A percentile compares a stretch with the other conserved stretches of the same genome.
Conservation (phyloP, 2,113 vertebrate species). For the Daubentonia madagascariensis region DNA sequence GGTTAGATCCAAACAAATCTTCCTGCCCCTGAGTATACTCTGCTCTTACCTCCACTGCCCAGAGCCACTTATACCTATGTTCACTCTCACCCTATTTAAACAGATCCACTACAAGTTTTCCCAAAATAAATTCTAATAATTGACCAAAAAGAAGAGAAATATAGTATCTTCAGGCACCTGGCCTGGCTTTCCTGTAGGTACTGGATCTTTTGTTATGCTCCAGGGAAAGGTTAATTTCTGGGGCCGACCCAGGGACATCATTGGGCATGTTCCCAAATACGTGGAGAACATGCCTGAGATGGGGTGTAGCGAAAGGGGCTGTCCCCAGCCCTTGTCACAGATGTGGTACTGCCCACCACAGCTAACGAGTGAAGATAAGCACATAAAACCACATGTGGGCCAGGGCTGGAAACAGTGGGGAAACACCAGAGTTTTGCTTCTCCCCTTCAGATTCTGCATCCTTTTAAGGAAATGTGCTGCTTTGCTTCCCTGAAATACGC, state of each 20-base stretch:
- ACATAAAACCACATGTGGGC: neutral
- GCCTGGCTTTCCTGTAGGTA: neutral
- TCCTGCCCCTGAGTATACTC: neutral
- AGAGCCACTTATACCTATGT: neutral
- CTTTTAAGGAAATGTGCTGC: conserved; percentile 11
- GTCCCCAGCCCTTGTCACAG: neutral
- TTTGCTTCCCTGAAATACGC: neutral
- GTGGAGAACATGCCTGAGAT: neutral
- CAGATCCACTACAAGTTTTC: neutral
- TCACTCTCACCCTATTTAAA: neutral
- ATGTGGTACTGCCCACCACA: neutral
- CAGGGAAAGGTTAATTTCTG: neutral
- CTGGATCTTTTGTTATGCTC: neutral
- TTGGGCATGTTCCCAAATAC: neutral
- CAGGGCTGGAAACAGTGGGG: neutral
- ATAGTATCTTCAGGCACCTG: neutral
- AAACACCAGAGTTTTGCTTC: neutral
- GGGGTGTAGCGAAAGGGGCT: neutral
- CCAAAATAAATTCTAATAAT: neutral
- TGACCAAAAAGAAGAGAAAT: neutral
- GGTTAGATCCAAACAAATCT: neutral
- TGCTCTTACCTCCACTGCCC: neutral
- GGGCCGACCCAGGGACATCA: neutral
- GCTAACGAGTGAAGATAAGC: neutral
- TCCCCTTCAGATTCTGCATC: neutral